Base-by-base conservation (phyloP, 2,888 invertebrate species). In the Calephelis perditalis region DNA sequence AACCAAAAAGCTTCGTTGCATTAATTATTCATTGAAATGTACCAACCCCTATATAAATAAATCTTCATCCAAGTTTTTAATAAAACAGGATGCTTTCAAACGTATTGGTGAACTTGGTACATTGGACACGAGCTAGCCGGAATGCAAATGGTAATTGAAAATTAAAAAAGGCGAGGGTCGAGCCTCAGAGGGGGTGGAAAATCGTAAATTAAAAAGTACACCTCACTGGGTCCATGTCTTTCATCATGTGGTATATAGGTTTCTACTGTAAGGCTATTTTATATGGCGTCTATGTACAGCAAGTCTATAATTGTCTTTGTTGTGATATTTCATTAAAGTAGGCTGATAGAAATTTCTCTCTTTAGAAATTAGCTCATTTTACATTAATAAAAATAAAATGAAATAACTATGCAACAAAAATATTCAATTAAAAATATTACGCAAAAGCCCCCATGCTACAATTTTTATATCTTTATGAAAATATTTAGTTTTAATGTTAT, bases 181-280 rank as follows among this genome's bases (percentile, higher is more conserved):
- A 71, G 68, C 74, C 78, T 72, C 78, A 67, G 72, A 69, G 79
- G 82, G 85, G 87, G 84, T 74, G 80, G 77, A 68, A 79, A 84
- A 85, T 82, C 89, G 88, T 88, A 89, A 90, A 89, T 90, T 88
- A 86, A 87, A 88, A 89, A 87, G 86, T 88, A 87, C 84, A 86
- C 84, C 82, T 82, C 83, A 45, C 35, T 37, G 36, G 36, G 45
- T 37, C 59, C 45, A 52, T 59, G 59, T 59, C 26, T 54, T 44
- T 44, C 35, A 44, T 7, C 5, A 40, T 40, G 7, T 40, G 26
- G 26, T 26, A 26, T 26, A 26, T 26, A 26, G 26, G 4, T 26
- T 26, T 26, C 26, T 26, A 26, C 26, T 26, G 26, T 26, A 26
- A 26, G 26, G 26, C 26, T 26, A 26, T 26, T 26, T 26, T 26